Conservation (phyloP, 2,113 vertebrate genomes). For the Scortum barcoo region DNA sequence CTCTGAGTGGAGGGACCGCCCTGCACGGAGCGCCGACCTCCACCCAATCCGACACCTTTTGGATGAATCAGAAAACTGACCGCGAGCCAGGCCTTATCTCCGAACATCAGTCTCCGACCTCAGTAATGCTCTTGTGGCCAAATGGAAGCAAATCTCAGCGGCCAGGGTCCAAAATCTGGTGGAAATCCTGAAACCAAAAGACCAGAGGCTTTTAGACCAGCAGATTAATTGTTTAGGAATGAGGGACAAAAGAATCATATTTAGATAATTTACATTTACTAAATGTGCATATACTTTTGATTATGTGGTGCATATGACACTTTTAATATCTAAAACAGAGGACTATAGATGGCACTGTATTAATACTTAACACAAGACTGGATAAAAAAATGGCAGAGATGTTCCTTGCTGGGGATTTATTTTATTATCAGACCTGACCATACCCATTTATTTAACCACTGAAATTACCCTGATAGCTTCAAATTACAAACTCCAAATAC, state of each 20-base stretch:
- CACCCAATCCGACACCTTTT: not conserved
- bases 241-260: not conserved
- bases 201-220: not conserved
- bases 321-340: not conserved
- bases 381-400: not conserved
- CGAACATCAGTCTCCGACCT: not conserved
- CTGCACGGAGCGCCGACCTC: not conserved
- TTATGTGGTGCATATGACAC: not conserved
- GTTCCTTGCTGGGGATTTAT: not conserved
- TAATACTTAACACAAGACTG: no score
- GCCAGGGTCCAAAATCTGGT: not conserved
- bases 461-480: not conserved
- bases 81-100: not conserved
- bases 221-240: not conserved
- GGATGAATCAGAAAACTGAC: not conserved
- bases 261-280: no score
- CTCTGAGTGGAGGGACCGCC: not conserved
- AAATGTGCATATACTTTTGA: not conserved
- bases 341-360: not conserved
- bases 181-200: not conserved
- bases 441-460: not conserved
- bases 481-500: not conserved
- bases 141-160: slow-evolving; percentile 14
- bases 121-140: slow-evolving; percentile 1
- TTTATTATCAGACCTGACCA: no score